Percentiles rank a stretch among this genome's conserved stretches.
Evolutionary conservation across 2,113 vertebrate genomes (phyloP).

Genomic region (Indri indri): DNA sequence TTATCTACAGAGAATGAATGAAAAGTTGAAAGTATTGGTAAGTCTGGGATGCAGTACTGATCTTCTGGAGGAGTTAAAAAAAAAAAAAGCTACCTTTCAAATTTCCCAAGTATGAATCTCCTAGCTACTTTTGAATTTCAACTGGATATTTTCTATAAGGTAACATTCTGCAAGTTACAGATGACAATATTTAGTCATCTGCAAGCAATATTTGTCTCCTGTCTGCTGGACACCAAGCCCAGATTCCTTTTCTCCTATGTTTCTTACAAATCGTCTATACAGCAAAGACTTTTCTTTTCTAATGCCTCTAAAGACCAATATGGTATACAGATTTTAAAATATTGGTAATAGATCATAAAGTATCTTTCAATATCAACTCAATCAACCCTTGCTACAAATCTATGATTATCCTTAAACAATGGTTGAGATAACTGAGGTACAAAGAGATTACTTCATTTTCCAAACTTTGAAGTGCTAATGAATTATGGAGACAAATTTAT

Average conservation of each 20-base stretch:
- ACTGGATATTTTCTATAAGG: background rate
- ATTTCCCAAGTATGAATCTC: background rate
- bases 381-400: background rate
- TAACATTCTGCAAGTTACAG: background rate
- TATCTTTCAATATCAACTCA: background rate
- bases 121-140: constrained; percentile 4
- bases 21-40: background rate
- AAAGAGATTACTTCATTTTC: background rate
- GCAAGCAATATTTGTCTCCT: background rate
- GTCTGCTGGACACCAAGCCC: background rate
- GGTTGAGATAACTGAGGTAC: background rate
- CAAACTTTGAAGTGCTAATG: background rate
- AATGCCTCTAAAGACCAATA: background rate
- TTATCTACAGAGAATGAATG: background rate
- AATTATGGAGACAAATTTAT: background rate
- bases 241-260: background rate
- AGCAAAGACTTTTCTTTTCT: background rate
- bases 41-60: background rate
- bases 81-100: background rate
- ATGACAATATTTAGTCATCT: background rate
- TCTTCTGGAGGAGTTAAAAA: background rate
- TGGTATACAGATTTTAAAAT: background rate
- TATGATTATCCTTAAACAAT: background rate
- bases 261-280: background rate
- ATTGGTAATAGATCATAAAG: background rate